Percentiles rank a stretch among this genome's conserved stretches.
phyloP scores from a whole-genome alignment of 53 echinoderm and acorn worm genomes.

The Zoroaster sp. region DNA sequence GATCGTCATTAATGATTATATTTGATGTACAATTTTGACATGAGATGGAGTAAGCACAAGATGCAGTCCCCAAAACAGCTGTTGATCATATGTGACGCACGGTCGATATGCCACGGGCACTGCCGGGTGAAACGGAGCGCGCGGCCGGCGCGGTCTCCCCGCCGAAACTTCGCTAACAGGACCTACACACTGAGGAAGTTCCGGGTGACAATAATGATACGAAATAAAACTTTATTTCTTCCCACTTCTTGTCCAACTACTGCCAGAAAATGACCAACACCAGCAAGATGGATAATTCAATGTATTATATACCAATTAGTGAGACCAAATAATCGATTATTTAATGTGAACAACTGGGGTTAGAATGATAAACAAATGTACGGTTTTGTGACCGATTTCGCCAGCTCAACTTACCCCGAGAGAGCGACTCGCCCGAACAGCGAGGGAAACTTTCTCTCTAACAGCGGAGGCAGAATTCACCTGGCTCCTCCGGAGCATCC shows the following conservation, averaged over 20 bases:
- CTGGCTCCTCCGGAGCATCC: constrained; percentile 54
- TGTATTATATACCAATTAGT: not conserved
- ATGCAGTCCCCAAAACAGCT: not conserved
- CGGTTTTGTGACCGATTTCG: too few relatives aligned
- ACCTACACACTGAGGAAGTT: constrained; percentile 6
- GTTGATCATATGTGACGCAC: not conserved
- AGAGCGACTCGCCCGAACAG: constrained; percentile 83
- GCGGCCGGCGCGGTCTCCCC: not conserved
- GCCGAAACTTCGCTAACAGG: not conserved
- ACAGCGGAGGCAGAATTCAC: constrained; percentile 66
- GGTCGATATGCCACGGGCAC: not conserved
- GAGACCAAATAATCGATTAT: not conserved
- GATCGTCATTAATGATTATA: too few relatives aligned
- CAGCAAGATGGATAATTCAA: not conserved
- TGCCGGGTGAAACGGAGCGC: constrained; percentile 1
- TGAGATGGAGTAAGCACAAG: too few relatives aligned
- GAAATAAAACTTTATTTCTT: not conserved
- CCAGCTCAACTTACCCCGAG: constrained; percentile 51
- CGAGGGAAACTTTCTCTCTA: constrained; percentile 86
- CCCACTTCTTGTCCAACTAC: not conserved
- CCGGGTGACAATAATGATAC: constrained; percentile 15
- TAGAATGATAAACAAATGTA: constrained; percentile 13
- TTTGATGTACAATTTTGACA: too few relatives aligned
- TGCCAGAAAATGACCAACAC: not conserved
- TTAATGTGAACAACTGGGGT: not conserved